phyloP scores from a whole-genome alignment of 2,797 vertebrate genomes.

The Sitta carolinensis region DNA sequence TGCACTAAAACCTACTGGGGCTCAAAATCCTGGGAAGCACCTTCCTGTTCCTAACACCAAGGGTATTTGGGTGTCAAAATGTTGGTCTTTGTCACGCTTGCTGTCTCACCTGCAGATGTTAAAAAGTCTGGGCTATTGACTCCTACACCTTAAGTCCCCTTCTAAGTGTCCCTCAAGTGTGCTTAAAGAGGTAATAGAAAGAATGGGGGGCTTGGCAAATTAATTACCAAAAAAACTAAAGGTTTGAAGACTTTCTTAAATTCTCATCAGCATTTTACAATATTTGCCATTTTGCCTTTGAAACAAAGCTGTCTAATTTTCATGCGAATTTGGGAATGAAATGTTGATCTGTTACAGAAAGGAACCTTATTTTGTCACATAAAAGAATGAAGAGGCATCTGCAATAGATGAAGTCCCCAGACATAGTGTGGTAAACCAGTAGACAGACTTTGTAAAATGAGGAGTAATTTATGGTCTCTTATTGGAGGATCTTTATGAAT shows the following conservation, averaged over 20 bases:
- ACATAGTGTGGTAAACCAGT: not conserved
- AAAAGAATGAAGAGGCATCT: not conserved
- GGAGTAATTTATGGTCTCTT: not conserved
- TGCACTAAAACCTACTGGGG: not conserved
- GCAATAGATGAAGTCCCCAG: not conserved
- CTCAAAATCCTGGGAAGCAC: not conserved
- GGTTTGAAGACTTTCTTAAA: not conserved
- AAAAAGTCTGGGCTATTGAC: not conserved
- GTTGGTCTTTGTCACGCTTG: not conserved
- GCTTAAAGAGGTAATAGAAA: not conserved
- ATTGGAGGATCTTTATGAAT: not conserved
- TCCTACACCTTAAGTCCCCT: not conserved
- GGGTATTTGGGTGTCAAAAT: rapidly evolving
- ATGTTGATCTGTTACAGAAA: not conserved
- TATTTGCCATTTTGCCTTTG: not conserved
- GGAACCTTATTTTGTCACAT: not conserved
- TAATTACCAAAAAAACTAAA: not conserved
- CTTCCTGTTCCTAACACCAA: not conserved
- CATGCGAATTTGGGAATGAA: not conserved
- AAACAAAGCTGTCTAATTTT: not conserved
- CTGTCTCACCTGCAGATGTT: not conserved
- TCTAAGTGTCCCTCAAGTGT: not conserved
- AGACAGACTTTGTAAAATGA: not conserved
- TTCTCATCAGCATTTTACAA: not conserved
- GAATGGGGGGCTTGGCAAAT: not conserved